Base-by-base conservation (phyloP, 2,113 vertebrate species). In the human region DNA sequence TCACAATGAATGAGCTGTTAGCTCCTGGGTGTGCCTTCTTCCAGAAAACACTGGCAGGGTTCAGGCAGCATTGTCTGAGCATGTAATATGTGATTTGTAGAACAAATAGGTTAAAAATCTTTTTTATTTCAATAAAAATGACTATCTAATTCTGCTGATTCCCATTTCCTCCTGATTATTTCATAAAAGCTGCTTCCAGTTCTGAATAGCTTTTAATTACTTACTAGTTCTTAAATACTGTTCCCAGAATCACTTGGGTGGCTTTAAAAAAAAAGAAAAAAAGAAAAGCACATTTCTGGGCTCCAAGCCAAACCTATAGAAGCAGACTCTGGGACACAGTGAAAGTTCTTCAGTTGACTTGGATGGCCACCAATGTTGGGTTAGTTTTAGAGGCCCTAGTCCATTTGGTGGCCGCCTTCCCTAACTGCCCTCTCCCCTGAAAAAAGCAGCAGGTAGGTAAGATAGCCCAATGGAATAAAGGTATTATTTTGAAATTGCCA, bases 401-500 rank as follows among this genome's bases (percentile, higher is more conserved):
- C 27, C n/a, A 35, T 79, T 81, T 89, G 30, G 40, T 89, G 35
- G 8, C 66, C 35, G 38, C 35, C 64, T 16, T 87, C 45, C 32
- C 27, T 35, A 14, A 45, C 43, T 70, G 13, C 16, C 40, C 13
- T 8, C 27, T 40, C 38, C 2, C 20, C 6, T 80, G 38, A 86
- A 55, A 68, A 89, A 81, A 84, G 35, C 32, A 83, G 48, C 20
- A 64, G 57, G n/a, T 64, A 52, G n/a, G 12, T 61, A 17, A 22
- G 32, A 35, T 76, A 32, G 78, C 61, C 90, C 81, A 18, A 84
- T 32, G 86, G 59, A 94, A 40, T 27, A 61, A 73, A 83, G 70
- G 57, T 50, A 18, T 59, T 92, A 66, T 84, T 94, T 92, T 97
- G 38, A 87, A 96, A 88, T 88, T 96, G 73, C 72, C 23, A 55